Evolutionary conservation across 2,888 invertebrate genomes (phyloP).

Genomic region (Cyrtodaria siliqua): DNA sequence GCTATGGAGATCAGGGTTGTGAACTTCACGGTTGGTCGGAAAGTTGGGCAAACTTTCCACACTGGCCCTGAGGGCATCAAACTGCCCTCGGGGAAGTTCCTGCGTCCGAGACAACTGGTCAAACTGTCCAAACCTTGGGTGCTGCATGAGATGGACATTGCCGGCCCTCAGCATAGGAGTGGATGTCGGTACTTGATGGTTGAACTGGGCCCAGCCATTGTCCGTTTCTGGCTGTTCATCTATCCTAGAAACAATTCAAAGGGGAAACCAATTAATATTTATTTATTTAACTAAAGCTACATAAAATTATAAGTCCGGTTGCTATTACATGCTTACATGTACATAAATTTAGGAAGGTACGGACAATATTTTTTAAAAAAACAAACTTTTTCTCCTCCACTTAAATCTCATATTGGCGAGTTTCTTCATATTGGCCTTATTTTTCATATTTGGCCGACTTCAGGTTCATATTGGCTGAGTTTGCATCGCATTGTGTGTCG

Average conservation of each 20-base stretch:
- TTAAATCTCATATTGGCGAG: no score
- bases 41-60: conserved; percentile 55
- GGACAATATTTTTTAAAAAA: no score
- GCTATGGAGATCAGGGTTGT: conserved; percentile 17
- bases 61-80: conserved; percentile 42
- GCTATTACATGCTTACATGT: no score
- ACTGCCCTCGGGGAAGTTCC: conserved; percentile 46
- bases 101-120: conserved; percentile 55
- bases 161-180: not conserved
- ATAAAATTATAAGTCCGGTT: no score
- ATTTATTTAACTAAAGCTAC: no score
- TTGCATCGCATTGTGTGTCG: no score
- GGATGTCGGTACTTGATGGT: not conserved
- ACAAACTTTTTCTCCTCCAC: no score
- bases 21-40: conserved; percentile 25
- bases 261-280: no score
- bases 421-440: no score
- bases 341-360: no score
- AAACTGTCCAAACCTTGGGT: conserved; percentile 25
- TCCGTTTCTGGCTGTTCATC: conserved; percentile 25
- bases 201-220: conserved; percentile 25
- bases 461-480: no score
- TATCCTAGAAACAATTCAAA: conserved; percentile 23
- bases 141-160: conserved; percentile 14
- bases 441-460: no score